A percentile compares a stretch with the other conserved stretches of the same genome.
These are phyloP conservation scores for Passerina amoena DNA, from an alignment of 2,113 vertebrate genomes.

Conservation along the genomic window DNA sequence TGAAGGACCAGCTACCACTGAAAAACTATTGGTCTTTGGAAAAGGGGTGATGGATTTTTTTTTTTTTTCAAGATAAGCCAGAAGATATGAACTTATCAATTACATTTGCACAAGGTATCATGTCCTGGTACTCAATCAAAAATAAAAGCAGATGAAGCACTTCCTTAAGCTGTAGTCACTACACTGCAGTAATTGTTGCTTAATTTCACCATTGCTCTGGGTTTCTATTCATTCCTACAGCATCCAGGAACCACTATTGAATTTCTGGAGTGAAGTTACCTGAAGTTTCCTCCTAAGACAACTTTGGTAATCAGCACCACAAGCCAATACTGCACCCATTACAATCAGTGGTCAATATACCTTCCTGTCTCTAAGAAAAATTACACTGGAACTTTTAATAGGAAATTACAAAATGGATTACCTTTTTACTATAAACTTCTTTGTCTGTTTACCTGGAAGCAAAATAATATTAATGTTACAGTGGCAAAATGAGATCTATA, in stretches of 20 bases:
- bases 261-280: background rate
- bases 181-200: background rate
- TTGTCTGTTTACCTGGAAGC: conserved; percentile 65
- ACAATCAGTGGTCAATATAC: background rate
- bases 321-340: background rate
- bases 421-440: conserved; percentile 58
- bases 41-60: background rate
- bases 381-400: background rate
- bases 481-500: background rate
- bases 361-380: conserved; percentile 2
- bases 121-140: background rate
- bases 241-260: background rate
- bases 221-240: background rate
- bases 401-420: conserved; percentile 59
- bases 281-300: background rate
- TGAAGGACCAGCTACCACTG: background rate
- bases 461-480: conserved; percentile 53
- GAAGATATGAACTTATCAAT: background rate
- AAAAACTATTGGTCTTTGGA: background rate
- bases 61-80: background rate
- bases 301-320: background rate
- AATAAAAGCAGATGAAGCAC: background rate
- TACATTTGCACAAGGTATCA: background rate
- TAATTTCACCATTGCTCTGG: background rate
- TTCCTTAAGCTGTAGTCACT: background rate